Evolutionary conservation across 2,113 vertebrate species (phyloP).

Genomic region (Malurus alboscapulatus): DNA sequence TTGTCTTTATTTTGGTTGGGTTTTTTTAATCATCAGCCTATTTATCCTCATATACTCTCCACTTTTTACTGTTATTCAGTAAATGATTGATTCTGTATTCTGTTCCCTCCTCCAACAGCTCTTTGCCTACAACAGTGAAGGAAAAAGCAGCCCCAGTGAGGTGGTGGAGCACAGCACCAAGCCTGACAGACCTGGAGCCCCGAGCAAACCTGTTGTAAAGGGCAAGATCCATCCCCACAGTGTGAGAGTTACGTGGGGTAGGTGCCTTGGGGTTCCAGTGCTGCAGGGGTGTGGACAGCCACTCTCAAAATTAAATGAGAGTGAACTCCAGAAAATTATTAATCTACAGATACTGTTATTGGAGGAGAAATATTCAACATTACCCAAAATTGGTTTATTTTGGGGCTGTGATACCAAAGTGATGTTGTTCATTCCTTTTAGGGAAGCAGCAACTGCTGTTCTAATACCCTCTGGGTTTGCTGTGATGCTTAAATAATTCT

Average conservation of each 20-base stretch:
- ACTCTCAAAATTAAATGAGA: not conserved
- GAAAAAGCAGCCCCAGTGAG: slow-evolving; percentile 76
- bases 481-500: not conserved
- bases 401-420: too few species aligned
- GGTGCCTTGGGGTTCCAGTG: not conserved
- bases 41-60: not conserved
- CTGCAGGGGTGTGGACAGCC: not conserved
- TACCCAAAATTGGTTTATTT: not conserved
- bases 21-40: not conserved
- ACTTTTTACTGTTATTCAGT: not conserved
- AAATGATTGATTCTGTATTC: not conserved
- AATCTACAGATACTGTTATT: not conserved
- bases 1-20: not conserved
- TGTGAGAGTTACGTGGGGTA: slow-evolving; percentile 78
- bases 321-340: not conserved
- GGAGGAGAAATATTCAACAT: not conserved
- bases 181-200: slow-evolving; percentile 78
- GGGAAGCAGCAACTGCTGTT: not conserved
- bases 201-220: slow-evolving; percentile 67
- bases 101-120: slow-evolving; percentile 54
- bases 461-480: not conserved
- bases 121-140: slow-evolving; percentile 77
- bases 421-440: not conserved
- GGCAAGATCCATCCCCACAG: slow-evolving; percentile 73
- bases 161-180: slow-evolving; percentile 76